phyloP scores from a whole-genome alignment of 2,888 invertebrate genomes.

The Melolontha melolontha region DNA sequence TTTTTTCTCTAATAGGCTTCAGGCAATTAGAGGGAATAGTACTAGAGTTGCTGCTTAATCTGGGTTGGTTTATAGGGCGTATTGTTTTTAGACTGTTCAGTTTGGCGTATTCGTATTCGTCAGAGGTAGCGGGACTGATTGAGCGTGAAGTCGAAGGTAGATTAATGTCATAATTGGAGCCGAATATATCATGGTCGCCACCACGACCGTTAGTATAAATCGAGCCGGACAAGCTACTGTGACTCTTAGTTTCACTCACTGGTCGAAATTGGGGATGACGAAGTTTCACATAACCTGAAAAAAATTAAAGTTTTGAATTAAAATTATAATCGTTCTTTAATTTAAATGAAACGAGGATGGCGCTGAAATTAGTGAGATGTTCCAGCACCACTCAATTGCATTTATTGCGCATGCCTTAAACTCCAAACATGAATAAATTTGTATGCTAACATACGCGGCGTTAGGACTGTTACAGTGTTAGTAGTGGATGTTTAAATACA shows the following conservation, averaged over 20 bases:
- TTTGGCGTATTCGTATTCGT: constrained; percentile 73
- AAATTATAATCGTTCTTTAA: no score
- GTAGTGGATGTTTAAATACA: no score
- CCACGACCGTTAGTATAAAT: constrained; percentile 21
- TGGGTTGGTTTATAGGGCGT: constrained; percentile 67
- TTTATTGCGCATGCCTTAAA: no score
- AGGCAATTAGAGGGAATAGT: constrained; percentile 70
- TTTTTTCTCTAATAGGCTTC: constrained; percentile 65
- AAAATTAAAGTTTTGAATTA: no score
- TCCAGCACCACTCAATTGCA: no score
- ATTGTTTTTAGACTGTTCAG: constrained; percentile 73
- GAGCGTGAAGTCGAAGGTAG: constrained; percentile 42
- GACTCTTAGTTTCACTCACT: constrained; percentile 51
- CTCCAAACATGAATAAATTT: no score
- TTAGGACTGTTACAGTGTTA: no score
- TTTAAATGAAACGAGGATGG: no score
- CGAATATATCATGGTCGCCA: constrained; percentile 4
- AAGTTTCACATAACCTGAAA: constrained; percentile 71
- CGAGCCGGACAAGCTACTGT: not conserved
- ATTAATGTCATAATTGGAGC: constrained; percentile 19
- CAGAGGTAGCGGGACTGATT: constrained; percentile 45
- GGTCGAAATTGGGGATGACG: constrained; percentile 65
- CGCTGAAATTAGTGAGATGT: no score
- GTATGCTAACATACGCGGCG: no score
- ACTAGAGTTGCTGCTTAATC: constrained; percentile 64